Evolutionary conservation across 2,888 invertebrate species (phyloP), one percentile per base, ranked within the genome.

Genomic region (Leucozona laternaria): DNA sequence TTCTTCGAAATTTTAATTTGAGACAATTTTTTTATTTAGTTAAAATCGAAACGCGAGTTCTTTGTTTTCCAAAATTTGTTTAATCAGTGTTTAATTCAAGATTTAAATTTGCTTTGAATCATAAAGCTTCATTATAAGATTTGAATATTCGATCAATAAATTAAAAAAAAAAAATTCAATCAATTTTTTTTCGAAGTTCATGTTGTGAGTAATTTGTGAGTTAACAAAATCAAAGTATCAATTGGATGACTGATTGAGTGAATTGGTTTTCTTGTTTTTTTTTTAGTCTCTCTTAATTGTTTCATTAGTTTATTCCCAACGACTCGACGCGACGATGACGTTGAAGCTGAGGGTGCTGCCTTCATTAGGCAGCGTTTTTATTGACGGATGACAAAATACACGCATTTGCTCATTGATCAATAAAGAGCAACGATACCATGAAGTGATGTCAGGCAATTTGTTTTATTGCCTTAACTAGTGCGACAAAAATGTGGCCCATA

Each of bases 81-180:
- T n/a, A n/a, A n/a, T n/a, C n/a, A n/a, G n/a, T n/a, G n/a, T n/a
- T n/a, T n/a, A n/a, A n/a, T n/a, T n/a, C n/a, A n/a, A n/a, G n/a
- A n/a, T n/a, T n/a, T n/a, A n/a, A n/a, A n/a, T n/a, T n/a, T n/a
- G n/a, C n/a, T n/a, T n/a, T 43, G 43, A 43, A 15, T 40, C 34
- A 11, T 15, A 8, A 28, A 25, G 6, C 3, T 13, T 53, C 28
- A 3, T 2, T 53, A 15, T 20, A 48, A 48, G 2, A 20, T 20
- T 53, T n/a, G n/a, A n/a, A n/a, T n/a, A n/a, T n/a, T n/a, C n/a
- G n/a, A n/a, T 48, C 15, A 11, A 8, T 25, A 25, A 28, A 5
- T 6, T 5, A 34, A 10, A 34, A 10, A 10, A 22, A 13, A 95
- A 53, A 94, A 95, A 7, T 15, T 62, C 4, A 50, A 68, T 50